Conservation (phyloP, 2,888 invertebrate species). For the Nomada lathburiana region DNA sequence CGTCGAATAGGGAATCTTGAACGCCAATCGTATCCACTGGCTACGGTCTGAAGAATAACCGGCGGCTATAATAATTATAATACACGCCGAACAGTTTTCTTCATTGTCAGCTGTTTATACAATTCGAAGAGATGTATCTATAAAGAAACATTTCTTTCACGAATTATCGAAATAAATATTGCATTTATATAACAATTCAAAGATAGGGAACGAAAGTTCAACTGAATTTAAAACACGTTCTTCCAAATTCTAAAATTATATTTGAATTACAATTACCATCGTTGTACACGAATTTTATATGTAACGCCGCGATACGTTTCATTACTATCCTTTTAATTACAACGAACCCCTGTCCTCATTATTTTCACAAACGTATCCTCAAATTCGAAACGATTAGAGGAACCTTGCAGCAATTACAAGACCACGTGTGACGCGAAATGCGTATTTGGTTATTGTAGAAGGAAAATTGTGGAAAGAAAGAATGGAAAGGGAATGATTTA, state of each 20-base stretch:
- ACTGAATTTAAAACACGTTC: not conserved
- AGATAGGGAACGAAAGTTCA: not conserved
- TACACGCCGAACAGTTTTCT: not conserved
- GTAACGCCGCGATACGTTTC: too few species aligned
- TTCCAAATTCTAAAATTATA: not conserved
- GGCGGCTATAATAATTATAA: too few species aligned
- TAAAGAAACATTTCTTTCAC: too few species aligned
- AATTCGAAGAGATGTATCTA: too few species aligned
- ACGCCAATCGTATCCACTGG: not conserved
- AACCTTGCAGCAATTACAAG: not conserved
- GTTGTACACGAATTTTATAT: too few species aligned
- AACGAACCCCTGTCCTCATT: too few species aligned
- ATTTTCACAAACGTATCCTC: not conserved
- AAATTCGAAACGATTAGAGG: not conserved
- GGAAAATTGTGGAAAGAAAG: not conserved
- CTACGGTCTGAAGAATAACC: not conserved
- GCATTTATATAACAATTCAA: not conserved
- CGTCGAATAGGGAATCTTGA: not conserved
- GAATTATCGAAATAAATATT: too few species aligned
- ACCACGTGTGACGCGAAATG: not conserved
- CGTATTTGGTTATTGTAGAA: not conserved
- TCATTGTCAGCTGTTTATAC: not conserved
- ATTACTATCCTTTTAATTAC: too few species aligned
- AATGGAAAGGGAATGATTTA: constrained; percentile 34
- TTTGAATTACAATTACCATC: not conserved